Base-by-base conservation (phyloP, 2,888 invertebrate genomes). In the Beris morrisii region DNA sequence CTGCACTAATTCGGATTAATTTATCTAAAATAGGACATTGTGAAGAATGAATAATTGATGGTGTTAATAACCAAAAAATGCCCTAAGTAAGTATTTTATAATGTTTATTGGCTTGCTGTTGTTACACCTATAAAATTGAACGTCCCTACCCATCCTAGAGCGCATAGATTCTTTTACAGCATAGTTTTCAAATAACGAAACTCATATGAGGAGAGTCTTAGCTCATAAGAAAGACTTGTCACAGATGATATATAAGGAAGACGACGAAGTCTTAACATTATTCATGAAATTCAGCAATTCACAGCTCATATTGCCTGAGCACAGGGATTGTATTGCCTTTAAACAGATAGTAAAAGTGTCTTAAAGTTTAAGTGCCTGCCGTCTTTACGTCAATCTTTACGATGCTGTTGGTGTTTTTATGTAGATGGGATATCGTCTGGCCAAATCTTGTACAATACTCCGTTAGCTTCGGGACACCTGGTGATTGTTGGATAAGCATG, bases 321-420 rank as follows among this genome's bases (percentile, higher is more conserved):
- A 28, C 55, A 65, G 30, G 55, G 48, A 46, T 55, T 56, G 64
- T 56, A 65, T 65, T 65, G 64, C 55, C 64, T 65, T 65, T 65
- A 65, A 65, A 65, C 64, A 65, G 64, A 65, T 55, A 65, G 64
- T 65, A 65, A 65, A 55, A 65, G 55, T 28, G 38, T 38, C 64
- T 56, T 65, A 48, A 65, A 65, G 48, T 55, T 65, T 65, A 46
- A 65, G 56, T 5, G 55, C 55, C 64, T 65, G 48, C 54, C 64
- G 55, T 65, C 54, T 44, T 65, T 56, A 65, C 64, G 54, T 56
- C 64, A 54, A 44, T 54, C 45, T 55, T 65, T 65, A 56, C 44
- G 64, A 48, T 48, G 45, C 15, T 56, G 64, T 48, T 65, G 22
- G 54, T 65, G 38, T n/a, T 65, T 65, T 65, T 65, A 65, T 56